phyloP scores from a whole-genome alignment of 2,113 vertebrate genomes.

The Phyllostomus hastatus region DNA sequence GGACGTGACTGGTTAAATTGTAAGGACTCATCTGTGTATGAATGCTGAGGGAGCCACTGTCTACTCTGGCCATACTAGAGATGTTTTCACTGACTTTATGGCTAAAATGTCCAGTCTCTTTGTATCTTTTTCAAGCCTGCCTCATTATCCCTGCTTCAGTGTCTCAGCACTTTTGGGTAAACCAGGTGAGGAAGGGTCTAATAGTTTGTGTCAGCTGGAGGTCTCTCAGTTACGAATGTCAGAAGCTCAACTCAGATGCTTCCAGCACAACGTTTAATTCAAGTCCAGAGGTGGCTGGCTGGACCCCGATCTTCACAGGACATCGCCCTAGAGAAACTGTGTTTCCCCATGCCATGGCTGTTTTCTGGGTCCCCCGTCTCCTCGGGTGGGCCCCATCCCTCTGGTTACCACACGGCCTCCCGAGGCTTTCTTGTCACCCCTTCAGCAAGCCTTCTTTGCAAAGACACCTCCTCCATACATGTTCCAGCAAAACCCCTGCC shows the following conservation, averaged over 20 bases:
- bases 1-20: not conserved
- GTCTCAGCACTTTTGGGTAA: not conserved
- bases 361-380: not conserved
- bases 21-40: not conserved
- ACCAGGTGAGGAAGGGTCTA: not conserved
- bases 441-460: not conserved
- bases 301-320: not conserved
- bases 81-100: not conserved
- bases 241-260: not conserved
- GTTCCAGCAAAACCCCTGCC: not conserved
- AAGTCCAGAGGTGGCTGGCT: not conserved
- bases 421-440: not conserved
- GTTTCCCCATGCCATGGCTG: not conserved
- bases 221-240: not conserved
- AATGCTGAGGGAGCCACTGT: not conserved
- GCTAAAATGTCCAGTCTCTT: not conserved
- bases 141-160: not conserved
- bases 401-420: accelerated
- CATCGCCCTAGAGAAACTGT: not conserved
- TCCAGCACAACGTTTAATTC: not conserved
- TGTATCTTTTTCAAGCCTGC: not conserved
- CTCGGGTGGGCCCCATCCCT: not conserved
- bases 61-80: not conserved
- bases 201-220: not conserved
- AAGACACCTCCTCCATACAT: not conserved